Evolutionary conservation across 2,113 vertebrate species (phyloP).

Genomic region (Sebastes schlegelii): DNA sequence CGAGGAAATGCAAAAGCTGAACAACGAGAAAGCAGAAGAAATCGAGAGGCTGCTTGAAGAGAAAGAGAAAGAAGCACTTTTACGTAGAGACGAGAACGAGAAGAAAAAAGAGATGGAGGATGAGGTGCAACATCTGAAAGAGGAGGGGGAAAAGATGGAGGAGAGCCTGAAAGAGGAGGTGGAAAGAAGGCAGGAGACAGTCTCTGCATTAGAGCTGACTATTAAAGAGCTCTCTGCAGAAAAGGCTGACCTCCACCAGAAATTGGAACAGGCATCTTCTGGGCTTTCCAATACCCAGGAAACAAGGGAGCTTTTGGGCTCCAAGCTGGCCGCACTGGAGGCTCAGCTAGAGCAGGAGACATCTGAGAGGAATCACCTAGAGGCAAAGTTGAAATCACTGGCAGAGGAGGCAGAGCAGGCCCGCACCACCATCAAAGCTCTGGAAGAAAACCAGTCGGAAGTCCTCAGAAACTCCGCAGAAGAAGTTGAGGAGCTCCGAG

Average conservation of each 20-base stretch:
- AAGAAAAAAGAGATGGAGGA: conserved; percentile 70
- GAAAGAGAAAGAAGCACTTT: conserved; percentile 49
- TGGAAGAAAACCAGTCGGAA: conserved; percentile 77
- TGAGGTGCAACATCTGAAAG: conserved; percentile 49
- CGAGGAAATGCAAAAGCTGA: conserved; percentile 80
- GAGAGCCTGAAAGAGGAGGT: conserved; percentile 76
- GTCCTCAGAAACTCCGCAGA: conserved; percentile 23
- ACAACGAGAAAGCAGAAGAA: conserved; percentile 66
- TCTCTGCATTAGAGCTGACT: conserved; percentile 76
- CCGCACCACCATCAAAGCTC: conserved; percentile 57
- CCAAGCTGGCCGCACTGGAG: conserved; percentile 73
- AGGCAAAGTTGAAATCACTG: conserved; percentile 71
- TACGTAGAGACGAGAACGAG: conserved; percentile 39
- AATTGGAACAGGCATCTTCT: conserved; percentile 79
- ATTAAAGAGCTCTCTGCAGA: conserved; percentile 71
- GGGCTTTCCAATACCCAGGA: conserved; percentile 75
- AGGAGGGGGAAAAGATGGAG: conserved; percentile 54
- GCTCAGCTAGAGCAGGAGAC: conserved; percentile 77
- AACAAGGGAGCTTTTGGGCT: conserved; percentile 69
- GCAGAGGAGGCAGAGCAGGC: conserved; percentile 78
- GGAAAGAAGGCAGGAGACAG: conserved; percentile 62
- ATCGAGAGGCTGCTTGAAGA: conserved; percentile 46
- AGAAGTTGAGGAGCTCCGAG: conserved; percentile 53
- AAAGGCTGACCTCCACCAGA: conserved; percentile 81
- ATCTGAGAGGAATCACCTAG: conserved; percentile 79